phyloP scores from a whole-genome alignment of 2,797 vertebrate species.

The Melanotaenia parkinsoni region DNA sequence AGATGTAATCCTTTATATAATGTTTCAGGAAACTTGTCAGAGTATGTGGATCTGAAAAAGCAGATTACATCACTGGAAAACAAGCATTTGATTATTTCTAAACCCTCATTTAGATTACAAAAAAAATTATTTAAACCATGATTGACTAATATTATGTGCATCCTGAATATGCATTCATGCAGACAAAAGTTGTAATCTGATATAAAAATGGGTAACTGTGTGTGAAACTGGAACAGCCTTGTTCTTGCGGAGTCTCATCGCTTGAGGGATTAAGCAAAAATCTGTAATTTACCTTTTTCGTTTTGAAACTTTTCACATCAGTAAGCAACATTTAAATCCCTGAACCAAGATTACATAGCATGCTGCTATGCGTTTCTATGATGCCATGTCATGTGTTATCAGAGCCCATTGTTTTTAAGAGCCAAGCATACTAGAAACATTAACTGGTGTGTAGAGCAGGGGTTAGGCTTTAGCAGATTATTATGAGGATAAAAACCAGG shows the following conservation, averaged over 20 bases:
- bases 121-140: slow-evolving; percentile 39
- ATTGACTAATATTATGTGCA: slow-evolving; percentile 20
- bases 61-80: slow-evolving; percentile 15
- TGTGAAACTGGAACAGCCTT: slow-evolving; percentile 44
- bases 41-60: slow-evolving; percentile 35
- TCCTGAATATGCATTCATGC: slow-evolving; percentile 38
- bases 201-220: slow-evolving; percentile 46
- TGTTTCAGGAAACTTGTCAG: slow-evolving; percentile 55
- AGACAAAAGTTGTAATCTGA: slow-evolving; percentile 24
- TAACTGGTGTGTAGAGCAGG: slow-evolving; percentile 54
- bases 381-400: slow-evolving; percentile 36
- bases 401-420: slow-evolving; percentile 43
- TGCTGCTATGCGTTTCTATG: slow-evolving; percentile 4
- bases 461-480: slow-evolving; percentile 78
- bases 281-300: slow-evolving; percentile 36
- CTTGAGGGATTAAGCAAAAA: slow-evolving; percentile 55
- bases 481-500: slow-evolving; percentile 68
- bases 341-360: slow-evolving; percentile 44
- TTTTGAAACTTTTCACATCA: slow-evolving; percentile 21
- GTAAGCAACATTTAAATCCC: slow-evolving; percentile 32
- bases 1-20: slow-evolving; percentile 71
- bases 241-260: slow-evolving; percentile 24
- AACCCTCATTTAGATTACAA: slow-evolving; percentile 21
- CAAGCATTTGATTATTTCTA: slow-evolving; percentile 51
- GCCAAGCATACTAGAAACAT: slow-evolving; percentile 30